These are phyloP conservation scores for Calyptommatus sinebrachiatus DNA, from an alignment of 2,113 vertebrate genomes.

Conservation along the genomic window DNA sequence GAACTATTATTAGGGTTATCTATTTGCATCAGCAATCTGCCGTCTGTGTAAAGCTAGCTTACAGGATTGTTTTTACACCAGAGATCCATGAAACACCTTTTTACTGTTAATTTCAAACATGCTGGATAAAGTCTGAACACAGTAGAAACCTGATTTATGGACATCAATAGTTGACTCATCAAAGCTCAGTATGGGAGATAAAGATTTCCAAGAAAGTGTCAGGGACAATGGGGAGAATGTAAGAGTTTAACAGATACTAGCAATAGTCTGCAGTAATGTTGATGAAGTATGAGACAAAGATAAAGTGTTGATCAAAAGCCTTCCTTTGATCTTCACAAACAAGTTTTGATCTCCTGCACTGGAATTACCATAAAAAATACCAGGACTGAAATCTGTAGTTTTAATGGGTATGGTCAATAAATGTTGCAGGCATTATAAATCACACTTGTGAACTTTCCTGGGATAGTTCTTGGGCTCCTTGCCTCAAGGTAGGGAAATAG, in stretches of 20 bases:
- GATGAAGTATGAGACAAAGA: no score
- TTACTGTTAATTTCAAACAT: not conserved
- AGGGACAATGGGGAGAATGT: no score
- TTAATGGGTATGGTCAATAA: no score
- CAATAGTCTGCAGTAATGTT: no score
- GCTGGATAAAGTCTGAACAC: not conserved
- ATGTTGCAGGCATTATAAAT: no score
- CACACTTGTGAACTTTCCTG: no score
- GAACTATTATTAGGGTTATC: conserved; percentile 28
- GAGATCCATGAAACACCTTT: conserved; percentile 3
- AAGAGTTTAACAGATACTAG: no score
- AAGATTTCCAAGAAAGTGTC: not conserved
- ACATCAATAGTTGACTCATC: not conserved
- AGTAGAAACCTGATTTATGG: not conserved
- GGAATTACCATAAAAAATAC: no score
- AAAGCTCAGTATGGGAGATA: not conserved
- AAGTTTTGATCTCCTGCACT: not conserved
- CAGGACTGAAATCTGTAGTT: no score
- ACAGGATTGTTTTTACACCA: conserved; percentile 11
- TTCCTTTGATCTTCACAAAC: not conserved
- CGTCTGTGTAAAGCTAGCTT: conserved; percentile 29
- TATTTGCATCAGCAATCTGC: conserved; percentile 43
- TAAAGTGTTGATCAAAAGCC: no score
- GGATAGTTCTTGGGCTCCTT: no score
- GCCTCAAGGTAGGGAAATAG: no score